Evolutionary conservation across 2,888 invertebrate species (phyloP).

Genomic region (Pachliopta kotzebuea): DNA sequence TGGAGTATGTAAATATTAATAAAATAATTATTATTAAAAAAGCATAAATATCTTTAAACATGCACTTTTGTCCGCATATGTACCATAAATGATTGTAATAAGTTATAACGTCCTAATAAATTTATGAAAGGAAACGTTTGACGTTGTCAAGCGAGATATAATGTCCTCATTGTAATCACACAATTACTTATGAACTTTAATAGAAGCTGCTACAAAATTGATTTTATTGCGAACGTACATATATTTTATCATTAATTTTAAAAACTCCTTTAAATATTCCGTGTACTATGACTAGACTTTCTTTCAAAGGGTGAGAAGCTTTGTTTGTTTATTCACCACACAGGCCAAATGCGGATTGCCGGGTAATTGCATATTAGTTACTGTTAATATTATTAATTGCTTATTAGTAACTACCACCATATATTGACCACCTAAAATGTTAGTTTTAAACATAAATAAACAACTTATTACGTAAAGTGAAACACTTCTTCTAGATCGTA

Average conservation of each 20-base stretch:
- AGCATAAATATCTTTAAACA: neutral
- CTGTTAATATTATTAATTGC: no score
- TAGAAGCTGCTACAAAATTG: neutral
- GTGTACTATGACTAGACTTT: no score
- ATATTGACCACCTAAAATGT: no score
- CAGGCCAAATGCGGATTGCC: no score
- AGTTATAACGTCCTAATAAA: constrained; percentile 28
- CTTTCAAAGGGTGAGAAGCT: no score
- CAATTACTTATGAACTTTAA: constrained; percentile 13
- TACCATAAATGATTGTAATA: constrained; percentile 27
- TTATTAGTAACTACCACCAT: no score
- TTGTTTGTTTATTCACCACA: no score
- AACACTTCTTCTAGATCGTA: no score
- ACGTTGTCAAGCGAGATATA: constrained; percentile 19
- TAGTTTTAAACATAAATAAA: no score
- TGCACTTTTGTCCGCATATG: constrained; percentile 8
- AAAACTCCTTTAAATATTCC: no score
- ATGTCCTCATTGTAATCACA: constrained; percentile 25
- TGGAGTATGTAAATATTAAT: neutral
- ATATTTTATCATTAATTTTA: neutral
- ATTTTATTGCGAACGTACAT: neutral
- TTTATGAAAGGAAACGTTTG: constrained; percentile 28
- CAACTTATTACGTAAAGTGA: no score
- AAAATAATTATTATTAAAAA: neutral
- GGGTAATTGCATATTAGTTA: no score